Percentiles rank a stretch among this genome's conserved stretches.
Conservation (phyloP, 2,113 vertebrate genomes). For the Aptenodytes forsteri region DNA sequence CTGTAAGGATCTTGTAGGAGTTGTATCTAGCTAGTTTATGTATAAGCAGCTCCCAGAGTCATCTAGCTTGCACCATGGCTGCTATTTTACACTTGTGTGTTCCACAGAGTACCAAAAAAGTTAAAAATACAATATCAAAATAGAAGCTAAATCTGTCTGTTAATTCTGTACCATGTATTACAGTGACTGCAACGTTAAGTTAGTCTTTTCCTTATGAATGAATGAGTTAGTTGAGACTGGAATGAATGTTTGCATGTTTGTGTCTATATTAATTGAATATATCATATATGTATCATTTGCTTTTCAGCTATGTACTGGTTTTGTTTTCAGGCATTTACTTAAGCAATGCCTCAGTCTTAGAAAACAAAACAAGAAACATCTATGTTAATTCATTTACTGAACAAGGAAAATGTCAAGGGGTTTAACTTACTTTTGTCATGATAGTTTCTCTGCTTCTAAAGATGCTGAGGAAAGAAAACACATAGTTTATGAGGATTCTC, state of each 20-base stretch:
- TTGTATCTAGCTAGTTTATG: neutral
- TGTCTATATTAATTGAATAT: neutral
- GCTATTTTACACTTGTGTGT: neutral
- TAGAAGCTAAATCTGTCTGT: neutral
- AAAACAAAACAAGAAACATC: neutral
- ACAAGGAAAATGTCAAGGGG: neutral
- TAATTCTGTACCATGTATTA: neutral
- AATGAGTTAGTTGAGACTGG: neutral
- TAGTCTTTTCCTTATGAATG: neutral
- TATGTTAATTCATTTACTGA: neutral
- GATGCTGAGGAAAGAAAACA: constrained; percentile 10
- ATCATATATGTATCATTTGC: neutral
- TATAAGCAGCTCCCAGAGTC: neutral
- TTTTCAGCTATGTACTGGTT: neutral
- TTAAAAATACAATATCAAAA: neutral
- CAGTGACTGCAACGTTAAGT: neutral
- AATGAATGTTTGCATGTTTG: neutral
- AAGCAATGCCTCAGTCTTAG: neutral
- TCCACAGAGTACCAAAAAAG: neutral
- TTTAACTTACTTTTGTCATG: neutral
- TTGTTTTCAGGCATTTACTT: neutral
- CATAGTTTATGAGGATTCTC: constrained; percentile 1
- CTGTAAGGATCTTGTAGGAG: neutral
- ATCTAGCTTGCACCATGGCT: neutral
- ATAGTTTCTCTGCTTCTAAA: constrained; percentile 13